Conservation (phyloP, 2,113 vertebrate species). For the Prinia subflava region DNA sequence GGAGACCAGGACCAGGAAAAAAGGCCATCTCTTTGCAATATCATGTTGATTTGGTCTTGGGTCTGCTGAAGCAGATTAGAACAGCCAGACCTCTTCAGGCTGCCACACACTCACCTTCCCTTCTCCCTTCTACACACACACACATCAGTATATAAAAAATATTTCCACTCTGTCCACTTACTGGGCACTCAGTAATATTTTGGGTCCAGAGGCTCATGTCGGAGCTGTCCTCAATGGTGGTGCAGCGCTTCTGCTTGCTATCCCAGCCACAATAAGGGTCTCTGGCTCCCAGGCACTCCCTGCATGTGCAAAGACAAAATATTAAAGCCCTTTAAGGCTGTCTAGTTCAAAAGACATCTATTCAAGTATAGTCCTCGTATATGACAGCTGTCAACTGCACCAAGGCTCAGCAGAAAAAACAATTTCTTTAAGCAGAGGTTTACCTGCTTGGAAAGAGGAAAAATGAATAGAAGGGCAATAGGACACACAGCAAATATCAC, state of each 20-base stretch:
- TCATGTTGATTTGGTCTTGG: not conserved
- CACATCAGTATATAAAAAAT: not conserved
- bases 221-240: slow-evolving; percentile 92
- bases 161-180: slow-evolving; percentile 67
- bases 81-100: not conserved
- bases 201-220: slow-evolving; percentile 99
- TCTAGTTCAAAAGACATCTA: not conserved
- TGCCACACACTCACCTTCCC: not conserved
- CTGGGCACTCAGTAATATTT: slow-evolving; percentile 94
- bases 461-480: not conserved
- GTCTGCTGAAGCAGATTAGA: not conserved
- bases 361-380: not conserved
- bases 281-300: slow-evolving; percentile 89
- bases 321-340: slow-evolving; percentile 26
- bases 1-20: not conserved
- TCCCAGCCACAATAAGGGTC: slow-evolving; percentile 99
- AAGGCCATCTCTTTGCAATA: not conserved
- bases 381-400: slow-evolving; percentile 38
- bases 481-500: slow-evolving; percentile 37
- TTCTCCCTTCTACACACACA: not conserved
- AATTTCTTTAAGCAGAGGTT: slow-evolving; percentile 49
- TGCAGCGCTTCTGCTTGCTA: slow-evolving; percentile 88
- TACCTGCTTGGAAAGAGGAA: slow-evolving; percentile 36
- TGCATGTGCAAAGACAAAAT: slow-evolving; percentile 64
- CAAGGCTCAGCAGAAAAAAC: not conserved